Evolutionary conservation across 2,888 invertebrate genomes (phyloP), one percentile per base, ranked within the genome.

Genomic region (Thera britannica): DNA sequence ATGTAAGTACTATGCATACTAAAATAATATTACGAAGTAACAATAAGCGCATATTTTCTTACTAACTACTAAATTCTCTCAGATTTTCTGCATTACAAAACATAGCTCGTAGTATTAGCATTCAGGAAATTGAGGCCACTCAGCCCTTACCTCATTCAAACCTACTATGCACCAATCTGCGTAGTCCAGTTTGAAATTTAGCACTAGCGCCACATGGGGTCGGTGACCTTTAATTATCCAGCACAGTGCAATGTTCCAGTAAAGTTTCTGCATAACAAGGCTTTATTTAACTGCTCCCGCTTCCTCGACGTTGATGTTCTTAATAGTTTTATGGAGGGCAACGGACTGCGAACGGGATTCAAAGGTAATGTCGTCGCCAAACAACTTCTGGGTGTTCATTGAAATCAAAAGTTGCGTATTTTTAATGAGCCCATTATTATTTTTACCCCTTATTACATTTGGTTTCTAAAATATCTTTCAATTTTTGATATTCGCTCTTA

Each of bases 181-280:
- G 66, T 67, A 72, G 67, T 67, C 64, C 68, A 72, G 73, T 74
- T 83, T 82, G 81, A 86, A 83, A 83, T 87, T 88, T 83, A 87
- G 83, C 85, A 85, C 86, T 86, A 87, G 83, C 83, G 84, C 84
- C 85, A 84, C 80, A 77, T 71, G 79, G 78, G 90, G 89, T 90
- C 90, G 81, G 77, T 83, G 90, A 89, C 90, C 92, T 87, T 88
- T 92, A 92, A 92, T 92, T 92, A 92, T 88, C 86, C 86, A 80
- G 83, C 83, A 84, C 85, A 85, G 91, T 89, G 90, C 93, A 92
- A 89, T 90, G 91, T 88, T 90, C 93, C 90, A 91, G 90, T 92
- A 90, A 91, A 92, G 88, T 91, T 70, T 91, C 87, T 88, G 89
- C 86, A 90, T 90, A 92, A 92, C 90, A 87, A 90, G 88, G 81